Evolutionary conservation across 2,113 vertebrate genomes (phyloP), one percentile per base, ranked within the genome.

Genomic region (Zootoca vivipara): DNA sequence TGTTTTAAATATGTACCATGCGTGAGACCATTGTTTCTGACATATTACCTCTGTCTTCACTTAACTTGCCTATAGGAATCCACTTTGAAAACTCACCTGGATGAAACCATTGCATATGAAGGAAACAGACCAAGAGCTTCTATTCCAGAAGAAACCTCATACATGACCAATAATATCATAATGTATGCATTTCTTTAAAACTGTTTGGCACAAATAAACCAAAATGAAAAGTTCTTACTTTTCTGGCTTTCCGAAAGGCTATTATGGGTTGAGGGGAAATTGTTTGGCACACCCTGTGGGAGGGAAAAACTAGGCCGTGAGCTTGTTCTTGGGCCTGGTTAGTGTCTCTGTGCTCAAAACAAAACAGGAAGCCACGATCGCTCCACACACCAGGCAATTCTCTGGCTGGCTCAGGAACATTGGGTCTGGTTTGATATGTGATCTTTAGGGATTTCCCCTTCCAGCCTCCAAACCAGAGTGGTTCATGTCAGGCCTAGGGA

Each of bases 401-500:
- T 8, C 38, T 30, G 69, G 65, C 91, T 62, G 28, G 64, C 72
- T 91, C 15, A 28, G 80, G 86, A 85, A 89, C 78, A 92, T 72
- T 15, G 28, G 92, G 42, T 89, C 81, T 22, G 82, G 15, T 82
- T 85, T 92, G 93, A 89, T 86, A 95, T 69, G 64, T 90, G 93
- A 92, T 95, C 93, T 87, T 18, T 1, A 72, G 83, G 82, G 64
- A 91, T 90, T 93, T 92, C 89, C 90, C 70, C 69, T 85, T 13
- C 16, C 8, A 82, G 89, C 40, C 64, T 96, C 67, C 74, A 90
- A 93, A 91, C 85, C 88, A 93, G 84, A 90, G 81, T 83, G 33
- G 67, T 93, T 94, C 78, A 64, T 85, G 72, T 95, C 93, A 94
- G 93, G 22, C 77, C 90, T 82, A 94, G 85, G 18, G 75, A 91